Base-by-base conservation (phyloP, 2,888 invertebrate species). In the Agrenia bidenticulata region DNA sequence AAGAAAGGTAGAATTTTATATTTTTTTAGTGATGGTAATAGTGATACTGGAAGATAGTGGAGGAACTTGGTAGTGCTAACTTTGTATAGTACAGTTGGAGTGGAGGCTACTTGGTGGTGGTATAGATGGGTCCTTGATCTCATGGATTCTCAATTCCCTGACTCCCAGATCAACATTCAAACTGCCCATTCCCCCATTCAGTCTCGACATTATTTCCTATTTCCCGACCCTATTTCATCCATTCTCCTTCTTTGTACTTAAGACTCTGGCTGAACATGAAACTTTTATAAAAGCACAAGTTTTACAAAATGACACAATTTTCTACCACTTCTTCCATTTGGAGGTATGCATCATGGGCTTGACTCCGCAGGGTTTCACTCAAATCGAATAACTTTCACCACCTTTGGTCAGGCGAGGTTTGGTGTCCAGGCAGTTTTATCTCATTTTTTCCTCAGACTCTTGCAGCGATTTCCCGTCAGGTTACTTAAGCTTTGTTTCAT, bases 121-220 rank as follows among this genome's bases (percentile, higher is more conserved):
- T 45, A 5, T 45, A 15, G 45, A 45, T 45, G n/a, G 45, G 45
- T 45, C 45, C 45, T 45, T 45, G 45, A 45, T 45, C 45, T 45
- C 45, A 45, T 15, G 45, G 45, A 45, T 19, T 17, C 17, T 15
- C 45, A 45, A 45, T 45, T 45, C 45, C 45, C 45, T 45, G 17
- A 45, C 19, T 45, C 45, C 45, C 45, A 45, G 5, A 45, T 45
- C 45, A 45, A 45, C 45, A 45, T 45, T 45, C 45, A 45, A 45
- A 45, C 45, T 45, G 45, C 45, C 45, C 45, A 45, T 45, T 45
- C 45, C 5, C 17, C 45, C 45, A 45, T 45, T 45, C 45, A 45
- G 45, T 15, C n/a, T 5, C 7, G 45, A 45, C 45, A 45, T 45
- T 45, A 45, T 45, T 45, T 45, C 45, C 45, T 45, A 45, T 45